These are phyloP conservation scores for Nomada fucata DNA, from an alignment of 2,888 invertebrate genomes.

Conservation along the genomic window DNA sequence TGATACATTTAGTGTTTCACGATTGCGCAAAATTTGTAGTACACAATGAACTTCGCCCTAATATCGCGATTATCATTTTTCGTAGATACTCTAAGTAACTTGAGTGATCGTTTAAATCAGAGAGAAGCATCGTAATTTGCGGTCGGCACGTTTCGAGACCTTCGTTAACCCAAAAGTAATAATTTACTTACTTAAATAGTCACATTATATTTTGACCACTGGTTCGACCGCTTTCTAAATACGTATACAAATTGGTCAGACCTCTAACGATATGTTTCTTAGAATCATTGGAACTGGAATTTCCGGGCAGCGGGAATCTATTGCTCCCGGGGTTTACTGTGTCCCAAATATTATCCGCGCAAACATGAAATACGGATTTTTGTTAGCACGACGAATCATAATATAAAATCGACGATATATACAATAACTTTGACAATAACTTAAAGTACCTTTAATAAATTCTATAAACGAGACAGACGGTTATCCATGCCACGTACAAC, in stretches of 20 bases:
- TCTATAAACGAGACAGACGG: neutral
- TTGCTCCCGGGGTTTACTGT: no score
- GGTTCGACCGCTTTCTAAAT: slow-evolving; percentile 15
- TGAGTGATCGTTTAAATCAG: neutral
- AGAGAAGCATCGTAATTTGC: neutral
- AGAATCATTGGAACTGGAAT: neutral
- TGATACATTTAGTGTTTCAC: no score
- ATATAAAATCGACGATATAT: neutral
- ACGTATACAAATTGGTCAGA: neutral
- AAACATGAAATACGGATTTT: no score
- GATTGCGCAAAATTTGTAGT: slow-evolving; percentile 17
- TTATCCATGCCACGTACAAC: neutral
- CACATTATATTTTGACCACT: neutral
- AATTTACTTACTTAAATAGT: neutral
- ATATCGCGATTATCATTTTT: slow-evolving; percentile 9
- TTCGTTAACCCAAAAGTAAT: neutral
- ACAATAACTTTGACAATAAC: neutral
- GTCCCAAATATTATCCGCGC: no score
- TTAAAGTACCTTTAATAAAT: neutral
- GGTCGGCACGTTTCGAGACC: neutral
- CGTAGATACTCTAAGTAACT: neutral
- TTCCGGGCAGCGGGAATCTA: neutral
- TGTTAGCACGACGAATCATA: neutral
- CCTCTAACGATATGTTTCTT: slow-evolving; percentile 2
- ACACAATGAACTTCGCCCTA: slow-evolving; percentile 31